Conservation (phyloP, 2,888 invertebrate genomes). For the Dorcus hopei region DNA sequence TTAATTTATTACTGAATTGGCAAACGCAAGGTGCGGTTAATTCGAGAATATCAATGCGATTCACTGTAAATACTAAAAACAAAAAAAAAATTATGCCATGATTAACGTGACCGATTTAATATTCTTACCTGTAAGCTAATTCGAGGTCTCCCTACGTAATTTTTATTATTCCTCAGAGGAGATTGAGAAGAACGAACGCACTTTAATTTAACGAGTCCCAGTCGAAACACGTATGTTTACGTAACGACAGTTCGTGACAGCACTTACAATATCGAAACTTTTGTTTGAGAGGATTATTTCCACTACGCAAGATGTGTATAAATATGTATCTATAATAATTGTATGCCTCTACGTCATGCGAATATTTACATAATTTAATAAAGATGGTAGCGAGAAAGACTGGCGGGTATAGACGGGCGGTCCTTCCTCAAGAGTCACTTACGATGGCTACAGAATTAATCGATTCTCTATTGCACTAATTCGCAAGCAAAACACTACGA, state of each 20-base stretch:
- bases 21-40: too few relatives aligned
- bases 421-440: background rate
- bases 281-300: background rate
- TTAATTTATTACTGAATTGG: too few relatives aligned
- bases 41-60: too few relatives aligned
- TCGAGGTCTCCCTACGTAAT: conserved; percentile 1
- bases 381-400: too few relatives aligned
- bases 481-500: background rate
- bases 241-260: conserved; percentile 14
- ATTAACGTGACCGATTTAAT: too few relatives aligned
- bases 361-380: too few relatives aligned
- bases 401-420: background rate
- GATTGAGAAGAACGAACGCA: conserved; percentile 8
- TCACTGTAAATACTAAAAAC: too few relatives aligned
- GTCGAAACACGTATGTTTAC: conserved; percentile 13
- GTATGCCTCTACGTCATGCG: too few relatives aligned
- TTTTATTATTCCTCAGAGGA: conserved; percentile 10
- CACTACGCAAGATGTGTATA: background rate
- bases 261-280: conserved; percentile 5
- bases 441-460: background rate
- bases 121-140: conserved; percentile 11
- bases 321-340: background rate
- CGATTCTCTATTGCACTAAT: background rate
- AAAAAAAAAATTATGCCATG: too few relatives aligned
- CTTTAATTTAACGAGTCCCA: conserved; percentile 10